Percentiles rank a stretch among this genome's conserved stretches.
Evolutionary conservation across 1,140 invertebrate species (phyloP).

Genomic region (Euglossa dilemma): DNA sequence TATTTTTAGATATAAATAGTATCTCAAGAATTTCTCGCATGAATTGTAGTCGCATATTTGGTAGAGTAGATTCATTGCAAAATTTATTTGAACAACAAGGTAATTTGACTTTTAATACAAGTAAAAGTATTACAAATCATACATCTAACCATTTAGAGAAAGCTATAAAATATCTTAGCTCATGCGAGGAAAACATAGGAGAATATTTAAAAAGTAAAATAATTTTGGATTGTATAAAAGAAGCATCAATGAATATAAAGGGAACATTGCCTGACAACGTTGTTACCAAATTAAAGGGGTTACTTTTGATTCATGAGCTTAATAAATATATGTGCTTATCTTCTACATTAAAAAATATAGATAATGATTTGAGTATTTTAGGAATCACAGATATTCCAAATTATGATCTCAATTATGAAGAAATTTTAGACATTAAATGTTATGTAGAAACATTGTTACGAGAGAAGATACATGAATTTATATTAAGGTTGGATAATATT

Average conservation of each 20-base stretch:
- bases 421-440: conserved; percentile 66
- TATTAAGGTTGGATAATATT: conserved; percentile 53
- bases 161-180: conserved; percentile 44
- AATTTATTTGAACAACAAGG: conserved; percentile 52
- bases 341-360: conserved; percentile 47
- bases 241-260: conserved; percentile 46
- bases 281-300: conserved; percentile 60
- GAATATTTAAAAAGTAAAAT: conserved; percentile 64
- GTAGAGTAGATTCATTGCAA: conserved; percentile 57
- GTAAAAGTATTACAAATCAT: conserved; percentile 21
- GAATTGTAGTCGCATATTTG: conserved; percentile 48
- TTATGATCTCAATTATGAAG: conserved; percentile 63
- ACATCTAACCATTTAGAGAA: conserved; percentile 53
- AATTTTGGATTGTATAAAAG: conserved; percentile 64
- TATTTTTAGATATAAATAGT: conserved; percentile 66
- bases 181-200: conserved; percentile 64
- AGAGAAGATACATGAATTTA: conserved; percentile 63
- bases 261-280: conserved; percentile 37
- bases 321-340: conserved; percentile 69
- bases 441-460: conserved; percentile 64
- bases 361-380: conserved; percentile 64
- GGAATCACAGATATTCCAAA: conserved; percentile 70
- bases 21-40: conserved; percentile 67
- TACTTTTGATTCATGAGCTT: conserved; percentile 62
- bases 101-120: conserved; percentile 35